phyloP scores from a whole-genome alignment of 2,888 invertebrate species.

The Eristalinus sepulchralis region DNA sequence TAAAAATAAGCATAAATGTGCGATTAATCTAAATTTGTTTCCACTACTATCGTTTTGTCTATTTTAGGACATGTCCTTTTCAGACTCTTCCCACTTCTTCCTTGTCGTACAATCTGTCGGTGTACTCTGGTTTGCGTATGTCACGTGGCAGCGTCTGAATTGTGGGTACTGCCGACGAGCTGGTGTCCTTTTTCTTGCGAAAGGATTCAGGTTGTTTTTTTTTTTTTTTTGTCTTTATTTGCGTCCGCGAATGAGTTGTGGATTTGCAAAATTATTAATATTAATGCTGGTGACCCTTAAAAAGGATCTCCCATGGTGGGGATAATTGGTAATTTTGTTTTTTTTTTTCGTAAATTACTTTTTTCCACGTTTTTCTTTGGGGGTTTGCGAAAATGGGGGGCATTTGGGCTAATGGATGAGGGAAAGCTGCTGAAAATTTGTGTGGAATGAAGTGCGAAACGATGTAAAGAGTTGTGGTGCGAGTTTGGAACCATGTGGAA shows the following conservation, averaged over 20 bases:
- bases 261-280: conserved; percentile 22
- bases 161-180: background rate
- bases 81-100: background rate
- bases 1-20: conserved; percentile 49
- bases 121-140: background rate
- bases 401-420: background rate
- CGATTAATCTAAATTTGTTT: conserved; percentile 51
- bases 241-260: conserved; percentile 6
- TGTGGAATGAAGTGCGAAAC: background rate
- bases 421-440: background rate
- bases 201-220: background rate
- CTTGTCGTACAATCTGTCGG: background rate
- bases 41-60: conserved; percentile 38
- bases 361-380: background rate
- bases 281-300: conserved; percentile 29
- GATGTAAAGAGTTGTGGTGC: background rate
- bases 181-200: background rate
- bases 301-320: background rate
- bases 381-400: background rate
- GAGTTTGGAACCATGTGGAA: background rate
- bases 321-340: background rate
- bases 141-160: background rate
- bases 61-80: conserved; percentile 42
- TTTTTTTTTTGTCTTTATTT: background rate
- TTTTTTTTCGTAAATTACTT: background rate